A percentile compares a stretch with the other conserved stretches of the same genome.
Conservation (phyloP, 2,888 invertebrate species). For the Cephalotes varians region DNA sequence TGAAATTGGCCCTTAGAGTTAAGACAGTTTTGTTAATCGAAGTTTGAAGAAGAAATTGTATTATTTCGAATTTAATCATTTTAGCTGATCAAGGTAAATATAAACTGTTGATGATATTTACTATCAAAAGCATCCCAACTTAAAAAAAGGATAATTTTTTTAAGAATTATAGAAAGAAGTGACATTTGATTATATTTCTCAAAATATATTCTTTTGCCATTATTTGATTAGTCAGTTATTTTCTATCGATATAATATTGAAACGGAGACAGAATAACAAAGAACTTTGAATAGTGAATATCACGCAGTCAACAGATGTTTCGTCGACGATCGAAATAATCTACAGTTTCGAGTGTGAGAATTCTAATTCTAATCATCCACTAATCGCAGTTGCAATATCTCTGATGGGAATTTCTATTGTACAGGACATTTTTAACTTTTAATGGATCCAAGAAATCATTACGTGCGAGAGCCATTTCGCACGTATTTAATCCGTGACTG, state of each 20-base stretch:
- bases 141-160: too few relatives aligned
- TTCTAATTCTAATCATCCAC: constrained; percentile 14
- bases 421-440: constrained; percentile 60
- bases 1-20: too few relatives aligned
- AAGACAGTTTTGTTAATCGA: too few relatives aligned
- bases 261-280: neutral
- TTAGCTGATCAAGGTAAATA: too few relatives aligned
- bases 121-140: too few relatives aligned
- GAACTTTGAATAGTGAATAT: neutral
- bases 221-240: too few relatives aligned
- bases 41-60: too few relatives aligned
- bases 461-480: constrained; percentile 78
- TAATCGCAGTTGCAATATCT: neutral
- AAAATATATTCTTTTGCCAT: too few relatives aligned
- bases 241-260: neutral
- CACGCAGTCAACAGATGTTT: neutral
- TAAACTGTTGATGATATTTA: too few relatives aligned
- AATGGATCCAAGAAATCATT: constrained; percentile 58
- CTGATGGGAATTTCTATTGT: constrained; percentile 37
- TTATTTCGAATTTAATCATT: too few relatives aligned
- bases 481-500: constrained; percentile 84
- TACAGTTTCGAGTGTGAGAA: neutral
- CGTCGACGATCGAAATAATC: neutral
- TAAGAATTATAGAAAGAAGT: too few relatives aligned
- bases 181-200: too few relatives aligned